These are phyloP conservation scores for Varanus komodoensis DNA, from an alignment of 2,113 vertebrate species.

Conservation along the genomic window DNA sequence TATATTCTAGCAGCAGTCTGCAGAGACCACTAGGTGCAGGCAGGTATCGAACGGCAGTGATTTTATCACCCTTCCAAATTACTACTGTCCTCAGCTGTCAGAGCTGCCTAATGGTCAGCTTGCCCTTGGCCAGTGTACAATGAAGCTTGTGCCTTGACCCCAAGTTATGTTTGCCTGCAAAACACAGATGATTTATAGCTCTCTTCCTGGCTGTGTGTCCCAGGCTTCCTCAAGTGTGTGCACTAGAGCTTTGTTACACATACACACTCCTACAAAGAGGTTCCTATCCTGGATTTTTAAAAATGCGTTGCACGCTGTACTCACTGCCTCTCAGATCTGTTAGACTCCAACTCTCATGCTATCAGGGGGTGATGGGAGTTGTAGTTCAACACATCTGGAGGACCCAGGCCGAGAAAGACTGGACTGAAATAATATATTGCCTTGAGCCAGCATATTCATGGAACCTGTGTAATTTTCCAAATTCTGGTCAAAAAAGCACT, in stretches of 20 bases:
- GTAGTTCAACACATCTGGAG: no score
- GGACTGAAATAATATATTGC: neutral
- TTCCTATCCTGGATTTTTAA: neutral
- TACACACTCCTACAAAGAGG: neutral
- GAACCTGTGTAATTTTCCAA: slow-evolving; percentile 9
- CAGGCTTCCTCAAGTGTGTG: neutral
- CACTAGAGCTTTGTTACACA: neutral
- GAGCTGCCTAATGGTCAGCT: neutral
- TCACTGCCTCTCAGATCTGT: no score
- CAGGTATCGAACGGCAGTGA: neutral
- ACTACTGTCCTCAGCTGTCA: neutral
- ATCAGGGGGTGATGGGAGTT: no score
- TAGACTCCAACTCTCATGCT: no score
- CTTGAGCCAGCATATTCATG: neutral
- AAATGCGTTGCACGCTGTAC: neutral
- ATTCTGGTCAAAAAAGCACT: neutral
- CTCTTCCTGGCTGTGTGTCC: neutral
- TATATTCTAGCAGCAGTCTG: neutral
- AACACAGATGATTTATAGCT: neutral
- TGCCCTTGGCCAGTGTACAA: neutral
- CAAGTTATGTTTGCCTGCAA: neutral
- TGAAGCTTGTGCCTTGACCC: neutral
- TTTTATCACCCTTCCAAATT: neutral
- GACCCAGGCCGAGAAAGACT: neutral
- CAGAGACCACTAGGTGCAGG: neutral